Evolutionary conservation across 2,888 invertebrate species (phyloP).

Genomic region (Parnassius orleans): DNA sequence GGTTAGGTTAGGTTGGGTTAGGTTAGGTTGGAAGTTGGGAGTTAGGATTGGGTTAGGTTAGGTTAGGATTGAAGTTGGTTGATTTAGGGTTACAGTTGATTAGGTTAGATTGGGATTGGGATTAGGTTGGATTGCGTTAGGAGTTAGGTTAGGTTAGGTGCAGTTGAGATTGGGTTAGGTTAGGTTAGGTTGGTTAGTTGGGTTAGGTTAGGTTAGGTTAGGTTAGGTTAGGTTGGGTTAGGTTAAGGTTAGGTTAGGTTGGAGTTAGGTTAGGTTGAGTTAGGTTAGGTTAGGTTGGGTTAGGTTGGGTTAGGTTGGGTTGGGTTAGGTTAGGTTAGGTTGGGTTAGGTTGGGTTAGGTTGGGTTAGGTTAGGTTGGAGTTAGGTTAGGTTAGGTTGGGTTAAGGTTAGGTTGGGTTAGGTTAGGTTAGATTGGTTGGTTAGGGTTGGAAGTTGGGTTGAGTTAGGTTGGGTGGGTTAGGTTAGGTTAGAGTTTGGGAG

Average conservation of each 20-base stretch:
- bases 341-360: slow-evolving; percentile 40
- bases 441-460: too few species aligned
- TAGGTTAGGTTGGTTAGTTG: slow-evolving; percentile 33
- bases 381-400: slow-evolving; percentile 39
- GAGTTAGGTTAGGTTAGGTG: too few species aligned
- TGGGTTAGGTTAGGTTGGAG: slow-evolving; percentile 39
- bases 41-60: slow-evolving; percentile 10
- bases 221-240: slow-evolving; percentile 34
- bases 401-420: too few species aligned
- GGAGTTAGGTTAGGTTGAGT: slow-evolving; percentile 32
- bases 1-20: slow-evolving; percentile 9
- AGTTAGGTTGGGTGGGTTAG: slow-evolving; percentile 38
- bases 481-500: slow-evolving; percentile 34
- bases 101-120: slow-evolving; percentile 19
- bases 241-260: too few species aligned
- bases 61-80: slow-evolving; percentile 8
- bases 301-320: slow-evolving; percentile 36
- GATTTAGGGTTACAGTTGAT: slow-evolving; percentile 1
- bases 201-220: too few species aligned
- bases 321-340: slow-evolving; percentile 40
- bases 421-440: slow-evolving; percentile 38
- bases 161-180: slow-evolving; percentile 36
- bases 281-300: slow-evolving; percentile 35
- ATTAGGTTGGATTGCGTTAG: slow-evolving; percentile 36
- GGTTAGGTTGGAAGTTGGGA: slow-evolving; percentile 6